Evolutionary conservation across 2,888 invertebrate species (phyloP), one percentile per base, ranked within the genome.

Genomic region (Corbicula japonica): DNA sequence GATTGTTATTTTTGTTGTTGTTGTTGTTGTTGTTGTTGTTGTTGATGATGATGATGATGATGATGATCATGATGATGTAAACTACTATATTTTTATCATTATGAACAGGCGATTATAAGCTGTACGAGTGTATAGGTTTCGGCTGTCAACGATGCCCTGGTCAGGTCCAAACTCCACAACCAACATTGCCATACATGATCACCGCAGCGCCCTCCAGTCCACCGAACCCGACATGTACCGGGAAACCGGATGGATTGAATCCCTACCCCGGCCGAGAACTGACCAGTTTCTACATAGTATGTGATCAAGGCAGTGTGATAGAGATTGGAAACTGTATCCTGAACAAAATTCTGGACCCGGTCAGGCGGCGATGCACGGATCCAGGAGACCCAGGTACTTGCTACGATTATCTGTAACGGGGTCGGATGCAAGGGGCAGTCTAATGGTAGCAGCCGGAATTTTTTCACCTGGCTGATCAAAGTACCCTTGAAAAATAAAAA

Each of bases 261-360:
- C 71, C 79, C 1, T 86, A 79, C 50, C 85, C 86, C 10, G 78
- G 79, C 30, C 71, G 80, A 46, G 80, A 76, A 35, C 62, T 80
- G 50, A 83, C 81, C 1, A 73, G 71, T 1, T 75, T 76, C 48
- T 86, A 85, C 46, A 82, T 86, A n/a, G 74, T 85, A 4, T 86
- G 86, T 79, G 80, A 85, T 10, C 56, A 79, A 10, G 80, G 74
- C 15, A 58, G 65, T 4, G 48, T 79, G 15, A 63, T 73, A 28
- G 83, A 83, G 60, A 74, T 60, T n/a, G 83, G 83, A 2, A 76
- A 79, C 5, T 83, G 83, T 66, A 83, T 83, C 18, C 58, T 83
- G 6, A 69, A 83, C 48, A 79, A 83, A 48, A 73, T 83, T 32
- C 50, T 83, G n/a, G 79, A 83, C 32, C 83, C 83, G 5, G 30